Evolutionary conservation across 2,113 vertebrate species (phyloP).

Genomic region (Corvus moneduloides): DNA sequence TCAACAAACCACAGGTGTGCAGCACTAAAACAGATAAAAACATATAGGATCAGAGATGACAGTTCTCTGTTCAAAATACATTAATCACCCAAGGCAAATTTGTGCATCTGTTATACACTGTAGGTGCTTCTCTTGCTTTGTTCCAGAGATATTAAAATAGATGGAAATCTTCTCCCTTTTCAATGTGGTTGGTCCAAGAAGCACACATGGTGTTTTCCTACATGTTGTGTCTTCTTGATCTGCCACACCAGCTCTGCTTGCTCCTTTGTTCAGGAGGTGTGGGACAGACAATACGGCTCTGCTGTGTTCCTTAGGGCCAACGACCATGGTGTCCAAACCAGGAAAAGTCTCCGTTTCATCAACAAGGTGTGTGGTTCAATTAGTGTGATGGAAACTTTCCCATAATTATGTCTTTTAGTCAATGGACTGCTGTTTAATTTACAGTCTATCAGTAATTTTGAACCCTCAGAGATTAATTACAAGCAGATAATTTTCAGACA

Average conservation of each 20-base stretch:
- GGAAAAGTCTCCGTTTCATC: background rate
- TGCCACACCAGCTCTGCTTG: background rate
- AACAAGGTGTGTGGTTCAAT: background rate
- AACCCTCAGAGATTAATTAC: background rate
- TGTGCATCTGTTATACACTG: constrained; percentile 30
- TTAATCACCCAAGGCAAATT: constrained; percentile 2
- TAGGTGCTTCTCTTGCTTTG: background rate
- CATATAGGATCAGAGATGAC: constrained; percentile 18
- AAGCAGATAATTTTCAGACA: background rate
- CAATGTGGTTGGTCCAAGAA: background rate
- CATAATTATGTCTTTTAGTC: background rate
- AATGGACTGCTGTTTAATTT: background rate
- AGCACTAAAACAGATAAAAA: constrained; percentile 22
- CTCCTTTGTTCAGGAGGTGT: background rate
- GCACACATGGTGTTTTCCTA: background rate
- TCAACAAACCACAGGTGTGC: background rate
- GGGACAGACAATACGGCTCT: background rate
- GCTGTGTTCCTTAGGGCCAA: background rate
- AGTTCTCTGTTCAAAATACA: constrained; percentile 19
- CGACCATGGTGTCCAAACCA: background rate
- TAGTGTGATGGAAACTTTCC: background rate
- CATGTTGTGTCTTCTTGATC: background rate
- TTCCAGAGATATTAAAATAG: background rate
- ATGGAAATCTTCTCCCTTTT: background rate
- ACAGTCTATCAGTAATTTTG: background rate